These are phyloP conservation scores for Plagodis pulveraria DNA, from an alignment of 2,888 invertebrate genomes.

Conservation along the genomic window DNA sequence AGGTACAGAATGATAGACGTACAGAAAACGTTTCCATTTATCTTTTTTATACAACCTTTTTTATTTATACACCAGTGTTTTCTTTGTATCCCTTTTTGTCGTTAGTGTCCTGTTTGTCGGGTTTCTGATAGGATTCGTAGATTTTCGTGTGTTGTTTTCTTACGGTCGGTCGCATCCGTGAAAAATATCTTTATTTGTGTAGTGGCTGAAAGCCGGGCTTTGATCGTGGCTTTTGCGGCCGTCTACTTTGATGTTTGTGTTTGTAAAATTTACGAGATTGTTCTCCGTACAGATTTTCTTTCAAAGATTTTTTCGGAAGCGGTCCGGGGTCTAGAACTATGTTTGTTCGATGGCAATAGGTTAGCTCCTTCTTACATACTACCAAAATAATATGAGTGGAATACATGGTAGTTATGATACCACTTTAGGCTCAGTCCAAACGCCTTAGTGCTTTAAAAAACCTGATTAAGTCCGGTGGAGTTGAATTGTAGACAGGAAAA, in stretches of 20 bases:
- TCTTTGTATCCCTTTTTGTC: slow-evolving; percentile 30
- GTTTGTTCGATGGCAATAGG: too few relatives aligned
- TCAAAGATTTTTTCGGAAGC: too few relatives aligned
- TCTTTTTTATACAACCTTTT: slow-evolving; percentile 33
- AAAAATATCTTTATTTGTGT: slow-evolving; percentile 27
- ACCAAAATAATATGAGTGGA: too few relatives aligned
- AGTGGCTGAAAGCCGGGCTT: slow-evolving; percentile 19
- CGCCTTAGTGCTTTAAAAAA: too few relatives aligned
- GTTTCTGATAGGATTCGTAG: slow-evolving; percentile 27
- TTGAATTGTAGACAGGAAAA: too few relatives aligned
- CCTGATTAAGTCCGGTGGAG: too few relatives aligned
- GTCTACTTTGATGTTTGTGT: slow-evolving; percentile 8
- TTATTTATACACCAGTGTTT: slow-evolving; percentile 30
- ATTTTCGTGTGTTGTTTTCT: slow-evolving; percentile 25
- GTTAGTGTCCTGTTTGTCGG: slow-evolving; percentile 25
- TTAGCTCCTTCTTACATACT: too few relatives aligned
- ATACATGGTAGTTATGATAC: too few relatives aligned
- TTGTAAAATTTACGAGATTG: not conserved
- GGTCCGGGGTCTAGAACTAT: too few relatives aligned
- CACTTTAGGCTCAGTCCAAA: too few relatives aligned
- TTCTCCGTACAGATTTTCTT: too few relatives aligned
- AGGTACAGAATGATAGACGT: slow-evolving; percentile 32
- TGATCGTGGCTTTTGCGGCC: slow-evolving; percentile 16
- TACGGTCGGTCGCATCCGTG: slow-evolving; percentile 17
- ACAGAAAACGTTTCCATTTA: slow-evolving; percentile 33